Base-by-base conservation (phyloP, 1,140 invertebrate genomes). In the Papilio polytes region DNA sequence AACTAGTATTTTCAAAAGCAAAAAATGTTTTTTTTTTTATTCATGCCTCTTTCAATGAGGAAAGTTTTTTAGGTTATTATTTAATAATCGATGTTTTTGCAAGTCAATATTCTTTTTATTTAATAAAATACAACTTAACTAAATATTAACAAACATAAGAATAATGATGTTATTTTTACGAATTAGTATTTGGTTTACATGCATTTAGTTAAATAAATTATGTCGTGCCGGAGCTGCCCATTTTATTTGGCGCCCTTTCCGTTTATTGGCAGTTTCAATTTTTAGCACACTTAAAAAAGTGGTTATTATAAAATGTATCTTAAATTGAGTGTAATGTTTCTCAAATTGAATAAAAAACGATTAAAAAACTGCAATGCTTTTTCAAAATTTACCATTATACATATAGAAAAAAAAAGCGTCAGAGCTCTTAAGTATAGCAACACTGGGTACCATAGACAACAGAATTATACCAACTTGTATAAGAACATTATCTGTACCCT, bases 151-250 rank as follows among this genome's bases (percentile, higher is more conserved):
- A 82, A 80, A 77, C 84, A 84, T 73, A 86, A 84, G 78, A 82
- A 81, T 84, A 87, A 84, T 78, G 74, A 82, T 83, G 81, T 83
- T 81, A 86, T 79, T 83, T 83, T 86, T 87, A 91, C 80, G 88
- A 86, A 92, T 91, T 92, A 92, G 89, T 92, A 90, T 92, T 92
- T 92, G 91, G 91, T 91, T 89, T 91, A 89, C 86, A 83, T 85
- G 81, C 82, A 84, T 74, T 63, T 66, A 72, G 77, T 80, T 76
- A 70, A 0, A 48, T n/a, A 48, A 81, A 31, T 81, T 66, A 22
- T 73, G 74, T 56, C 80, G 41, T 44, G 44, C 26, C 80, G 48
- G 41, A 83, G 81, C 20, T 41, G 59, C 76, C 31, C 56, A 13
- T 26, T 81, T 59, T 41, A 41, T 41, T 41, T 81, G 79, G 48